phyloP scores from a whole-genome alignment of 2,113 vertebrate species.

The Noctilio leporinus region DNA sequence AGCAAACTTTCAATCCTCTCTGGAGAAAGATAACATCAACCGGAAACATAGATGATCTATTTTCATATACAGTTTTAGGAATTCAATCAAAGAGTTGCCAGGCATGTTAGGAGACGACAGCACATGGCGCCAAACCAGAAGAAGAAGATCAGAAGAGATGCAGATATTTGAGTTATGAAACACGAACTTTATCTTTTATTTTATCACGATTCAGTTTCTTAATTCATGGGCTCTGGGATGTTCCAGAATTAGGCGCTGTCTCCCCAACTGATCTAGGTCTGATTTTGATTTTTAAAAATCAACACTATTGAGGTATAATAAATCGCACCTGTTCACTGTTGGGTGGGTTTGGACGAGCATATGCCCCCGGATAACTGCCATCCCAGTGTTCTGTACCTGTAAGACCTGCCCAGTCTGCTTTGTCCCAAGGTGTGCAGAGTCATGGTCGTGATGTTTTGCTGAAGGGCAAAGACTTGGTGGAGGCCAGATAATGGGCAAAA shows the following conservation, averaged over 20 bases:
- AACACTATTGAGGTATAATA: neutral
- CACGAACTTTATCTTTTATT: neutral
- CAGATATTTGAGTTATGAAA: neutral
- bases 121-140: conserved; percentile 39
- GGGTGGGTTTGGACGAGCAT: neutral
- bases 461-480: neutral
- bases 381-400: too few relatives aligned
- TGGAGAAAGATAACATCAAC: conserved; percentile 61
- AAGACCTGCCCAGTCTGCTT: neutral
- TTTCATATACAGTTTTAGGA: conserved; percentile 47
- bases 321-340: neutral
- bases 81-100: conserved; percentile 54
- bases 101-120: conserved; percentile 37
- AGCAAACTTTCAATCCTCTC: conserved; percentile 53
- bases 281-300: neutral
- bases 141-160: neutral
- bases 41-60: conserved; percentile 48
- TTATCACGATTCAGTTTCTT: neutral
- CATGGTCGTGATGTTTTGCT: neutral
- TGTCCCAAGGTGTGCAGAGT: neutral
- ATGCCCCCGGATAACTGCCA: neutral
- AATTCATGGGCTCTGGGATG: neutral
- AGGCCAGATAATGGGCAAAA: neutral
- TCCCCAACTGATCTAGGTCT: neutral
- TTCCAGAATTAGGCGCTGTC: neutral